Evolutionary conservation across 2,888 invertebrate genomes (phyloP).

Genomic region (Zele albiditarsus): DNA sequence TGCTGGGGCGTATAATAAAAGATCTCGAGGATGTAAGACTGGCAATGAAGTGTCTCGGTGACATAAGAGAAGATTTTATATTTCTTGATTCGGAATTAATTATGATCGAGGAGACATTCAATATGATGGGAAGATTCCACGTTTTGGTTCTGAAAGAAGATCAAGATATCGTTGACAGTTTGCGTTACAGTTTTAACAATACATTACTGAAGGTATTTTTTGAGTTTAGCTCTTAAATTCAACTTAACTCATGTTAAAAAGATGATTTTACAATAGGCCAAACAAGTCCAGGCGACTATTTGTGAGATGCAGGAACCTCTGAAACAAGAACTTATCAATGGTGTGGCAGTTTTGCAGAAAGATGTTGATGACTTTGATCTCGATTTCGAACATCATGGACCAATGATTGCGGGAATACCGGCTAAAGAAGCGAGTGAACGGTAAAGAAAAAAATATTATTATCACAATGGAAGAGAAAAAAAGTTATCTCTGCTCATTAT

Average conservation of each 20-base stretch:
- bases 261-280: slow-evolving; percentile 73
- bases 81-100: slow-evolving; percentile 85
- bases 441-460: slow-evolving; percentile 61
- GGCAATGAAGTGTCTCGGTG: slow-evolving; percentile 85
- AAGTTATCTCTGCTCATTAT: not conserved
- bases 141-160: slow-evolving; percentile 85
- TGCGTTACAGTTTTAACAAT: slow-evolving; percentile 85
- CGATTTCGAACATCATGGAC: slow-evolving; percentile 86
- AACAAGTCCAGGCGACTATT: slow-evolving; percentile 81
- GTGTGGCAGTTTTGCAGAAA: slow-evolving; percentile 79
- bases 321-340: slow-evolving; percentile 81
- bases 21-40: slow-evolving; percentile 86
- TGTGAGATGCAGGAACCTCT: slow-evolving; percentile 85
- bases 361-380: slow-evolving; percentile 82
- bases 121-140: slow-evolving; percentile 79
- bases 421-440: slow-evolving; percentile 92
- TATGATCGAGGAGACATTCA: slow-evolving; percentile 87
- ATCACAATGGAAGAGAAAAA: slow-evolving; percentile 18
- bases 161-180: slow-evolving; percentile 84
- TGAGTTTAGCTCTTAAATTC: slow-evolving; percentile 3
- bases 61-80: slow-evolving; percentile 85
- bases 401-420: slow-evolving; percentile 87
- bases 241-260: not conserved
- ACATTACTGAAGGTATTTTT: slow-evolving; percentile 81
- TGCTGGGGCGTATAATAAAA: slow-evolving; percentile 80